Evolutionary conservation across 2,797 vertebrate species (phyloP), one percentile per base, ranked within the genome.

Genomic region (Zonotrichia albicollis): DNA sequence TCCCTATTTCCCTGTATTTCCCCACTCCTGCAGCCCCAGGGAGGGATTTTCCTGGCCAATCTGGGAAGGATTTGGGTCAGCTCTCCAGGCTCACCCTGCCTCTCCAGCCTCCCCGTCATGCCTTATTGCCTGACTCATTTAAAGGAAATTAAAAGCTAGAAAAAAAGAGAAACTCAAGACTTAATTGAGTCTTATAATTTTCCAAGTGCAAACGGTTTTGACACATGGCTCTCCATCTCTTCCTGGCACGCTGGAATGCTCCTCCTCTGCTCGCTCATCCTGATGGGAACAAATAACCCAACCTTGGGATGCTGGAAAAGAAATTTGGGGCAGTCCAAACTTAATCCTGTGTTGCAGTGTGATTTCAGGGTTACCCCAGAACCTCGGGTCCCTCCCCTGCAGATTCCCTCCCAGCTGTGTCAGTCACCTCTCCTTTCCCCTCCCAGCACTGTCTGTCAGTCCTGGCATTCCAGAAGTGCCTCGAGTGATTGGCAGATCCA

Each of bases 121-220:
- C 48, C 84, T 96, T 67, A 57, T 30, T 62, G 64, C 67, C 82
- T 68, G 30, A 43, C 51, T 96, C 85, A 90, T 95, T 96, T 88
- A 84, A 93, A 84, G 20, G 66, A 83, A 95, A 95, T 89, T 83
- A 80, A 94, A 90, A 80, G 25, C 40, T 25, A 0, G 0, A 14
- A 60, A 42, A 55, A 53, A 29, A 36, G 27, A 53, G 4, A 43
- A 83, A 40, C 23, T 55, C 50, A 30, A 50, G 50, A 79, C 76
- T 93, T 97, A 93, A 97, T 95, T 96, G 88, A 81, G 54, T 80
- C 84, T 93, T 94, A 46, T 20, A 42, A 81, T 88, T 95, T 94
- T 72, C 36, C 11, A 14, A 90, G 80, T 65, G 58, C 73, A 84
- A 96, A 94, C 3, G 30, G 66, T 75, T 83, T 70, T 79, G 91